phyloP scores from a whole-genome alignment of 1,140 invertebrate species.

The Euglossa dilemma region DNA sequence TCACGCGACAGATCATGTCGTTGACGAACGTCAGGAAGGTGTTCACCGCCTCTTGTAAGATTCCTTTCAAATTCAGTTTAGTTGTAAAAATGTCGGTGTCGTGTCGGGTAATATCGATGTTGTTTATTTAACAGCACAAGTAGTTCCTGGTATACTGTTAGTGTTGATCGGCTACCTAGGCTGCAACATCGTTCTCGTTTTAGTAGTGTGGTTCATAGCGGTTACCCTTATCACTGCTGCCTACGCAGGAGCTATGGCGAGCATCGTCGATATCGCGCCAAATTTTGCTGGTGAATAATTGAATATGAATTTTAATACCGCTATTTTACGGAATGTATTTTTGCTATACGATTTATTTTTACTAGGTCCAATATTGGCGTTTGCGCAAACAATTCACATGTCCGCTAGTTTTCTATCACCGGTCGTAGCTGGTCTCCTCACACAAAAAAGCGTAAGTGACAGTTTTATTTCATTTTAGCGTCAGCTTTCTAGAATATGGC shows the following conservation, averaged over 20 bases:
- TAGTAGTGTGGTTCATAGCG: constrained; percentile 87
- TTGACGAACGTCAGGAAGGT: constrained; percentile 87
- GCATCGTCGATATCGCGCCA: constrained; percentile 88
- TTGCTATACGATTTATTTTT: neutral
- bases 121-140: constrained; percentile 83
- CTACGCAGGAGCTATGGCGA: constrained; percentile 90
- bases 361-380: constrained; percentile 87
- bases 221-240: constrained; percentile 88
- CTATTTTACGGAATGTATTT: neutral
- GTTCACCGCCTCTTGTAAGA: constrained; percentile 86
- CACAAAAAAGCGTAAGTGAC: constrained; percentile 82
- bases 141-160: constrained; percentile 87
- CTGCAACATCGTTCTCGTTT: constrained; percentile 84
- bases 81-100: neutral
- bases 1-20: constrained; percentile 84
- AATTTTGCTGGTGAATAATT: constrained; percentile 84
- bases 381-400: constrained; percentile 90
- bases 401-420: constrained; percentile 88
- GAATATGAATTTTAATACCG: no score
- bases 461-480: neutral
- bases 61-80: neutral
- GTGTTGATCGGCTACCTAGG: constrained; percentile 87
- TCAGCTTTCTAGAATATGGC: no score
- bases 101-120: neutral
- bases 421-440: constrained; percentile 84